Percentiles rank a stretch among this genome's conserved stretches.
These are phyloP conservation scores for Hirundo rustica DNA, from an alignment of 2,797 vertebrate species.

Conservation along the genomic window DNA sequence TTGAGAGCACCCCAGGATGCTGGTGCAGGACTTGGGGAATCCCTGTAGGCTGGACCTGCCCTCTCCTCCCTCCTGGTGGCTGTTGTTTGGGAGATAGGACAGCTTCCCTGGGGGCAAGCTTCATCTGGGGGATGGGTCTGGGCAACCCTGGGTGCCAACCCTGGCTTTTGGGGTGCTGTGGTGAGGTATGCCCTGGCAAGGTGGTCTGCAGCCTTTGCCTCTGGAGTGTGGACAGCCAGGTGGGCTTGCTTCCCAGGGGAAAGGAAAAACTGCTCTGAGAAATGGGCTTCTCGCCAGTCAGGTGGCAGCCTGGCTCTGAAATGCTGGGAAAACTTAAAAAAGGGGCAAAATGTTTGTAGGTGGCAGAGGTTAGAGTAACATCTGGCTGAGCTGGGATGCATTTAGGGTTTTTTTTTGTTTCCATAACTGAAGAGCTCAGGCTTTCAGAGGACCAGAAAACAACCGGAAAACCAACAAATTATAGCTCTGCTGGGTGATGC, in stretches of 20 bases:
- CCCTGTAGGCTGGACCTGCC: not conserved
- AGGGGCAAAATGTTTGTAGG: not conserved
- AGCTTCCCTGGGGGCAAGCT: not conserved
- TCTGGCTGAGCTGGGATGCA: not conserved
- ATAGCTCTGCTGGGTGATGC: not conserved
- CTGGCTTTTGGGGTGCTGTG: not conserved
- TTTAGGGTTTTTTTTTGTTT: not conserved
- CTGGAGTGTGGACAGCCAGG: accelerated
- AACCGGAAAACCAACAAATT: constrained; percentile 14
- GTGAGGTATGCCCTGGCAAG: not conserved
- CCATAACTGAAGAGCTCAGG: not conserved
- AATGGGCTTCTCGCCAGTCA: not conserved
- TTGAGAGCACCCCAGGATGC: accelerated
- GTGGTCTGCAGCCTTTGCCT: not conserved
- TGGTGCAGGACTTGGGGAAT: accelerated
- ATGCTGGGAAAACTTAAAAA: not conserved
- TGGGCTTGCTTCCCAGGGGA: not conserved
- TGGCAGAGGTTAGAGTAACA: not conserved
- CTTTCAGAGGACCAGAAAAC: not conserved
- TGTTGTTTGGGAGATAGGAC: accelerated
- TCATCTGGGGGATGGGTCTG: not conserved
- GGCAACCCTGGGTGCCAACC: not conserved
- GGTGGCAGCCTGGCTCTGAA: not conserved
- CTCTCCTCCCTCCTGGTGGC: not conserved
- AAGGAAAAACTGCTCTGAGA: not conserved